phyloP scores from a whole-genome alignment of 1,140 invertebrate genomes.

The Anadara kagoshimensis region DNA sequence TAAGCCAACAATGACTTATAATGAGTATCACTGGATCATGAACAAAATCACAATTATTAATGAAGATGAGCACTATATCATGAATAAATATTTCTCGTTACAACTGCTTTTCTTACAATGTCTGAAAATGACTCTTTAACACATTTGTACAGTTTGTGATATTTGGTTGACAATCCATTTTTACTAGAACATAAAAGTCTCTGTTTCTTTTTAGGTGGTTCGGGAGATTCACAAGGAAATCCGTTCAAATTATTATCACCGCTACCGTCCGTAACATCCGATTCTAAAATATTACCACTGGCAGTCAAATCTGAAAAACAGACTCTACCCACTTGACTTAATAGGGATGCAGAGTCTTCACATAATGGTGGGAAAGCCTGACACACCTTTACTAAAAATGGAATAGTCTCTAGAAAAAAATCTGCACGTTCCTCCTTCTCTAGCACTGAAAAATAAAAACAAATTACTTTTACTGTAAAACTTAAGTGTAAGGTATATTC shows the following conservation, averaged over 20 bases:
- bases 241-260: neutral
- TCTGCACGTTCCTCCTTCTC: constrained; percentile 85
- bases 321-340: constrained; percentile 90
- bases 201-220: constrained; percentile 35
- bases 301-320: constrained; percentile 82
- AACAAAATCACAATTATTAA: too few relatives aligned
- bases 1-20: too few relatives aligned
- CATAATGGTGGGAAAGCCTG: constrained; percentile 93
- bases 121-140: constrained; percentile 49
- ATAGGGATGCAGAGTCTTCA: constrained; percentile 89
- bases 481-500: too few relatives aligned
- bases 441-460: constrained; percentile 79
- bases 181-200: constrained; percentile 18
- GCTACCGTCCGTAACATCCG: constrained; percentile 21
- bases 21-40: too few relatives aligned
- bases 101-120: constrained; percentile 51
- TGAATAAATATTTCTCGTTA: constrained; percentile 52
- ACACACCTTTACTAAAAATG: constrained; percentile 89
- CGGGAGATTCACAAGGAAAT: neutral
- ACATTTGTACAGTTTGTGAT: constrained; percentile 40
- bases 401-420: constrained; percentile 88
- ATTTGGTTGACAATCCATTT: constrained; percentile 24
- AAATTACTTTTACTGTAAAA: too few relatives aligned
- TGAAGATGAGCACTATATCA: neutral
- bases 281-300: constrained; percentile 48